phyloP scores from a whole-genome alignment of 2,797 vertebrate genomes.

The Delichon dasypus region DNA sequence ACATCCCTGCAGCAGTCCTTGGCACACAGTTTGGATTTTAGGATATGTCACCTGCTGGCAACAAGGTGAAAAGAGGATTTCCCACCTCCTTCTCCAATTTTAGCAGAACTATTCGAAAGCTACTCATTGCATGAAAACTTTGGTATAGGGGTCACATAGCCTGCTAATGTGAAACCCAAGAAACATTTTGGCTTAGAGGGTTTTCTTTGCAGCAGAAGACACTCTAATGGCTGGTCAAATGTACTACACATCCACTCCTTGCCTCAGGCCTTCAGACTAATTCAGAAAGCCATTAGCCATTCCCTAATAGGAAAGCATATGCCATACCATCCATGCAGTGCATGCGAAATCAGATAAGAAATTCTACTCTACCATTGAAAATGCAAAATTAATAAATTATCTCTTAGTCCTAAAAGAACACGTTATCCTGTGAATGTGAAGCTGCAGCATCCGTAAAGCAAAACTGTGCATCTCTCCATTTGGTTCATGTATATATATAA shows the following conservation, averaged over 20 bases:
- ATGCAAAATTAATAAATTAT: slow-evolving; percentile 2
- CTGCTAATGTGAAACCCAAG: slow-evolving; percentile 33
- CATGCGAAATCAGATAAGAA: slow-evolving; percentile 56
- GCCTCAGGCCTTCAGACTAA: slow-evolving; percentile 65
- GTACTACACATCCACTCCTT: slow-evolving; percentile 47
- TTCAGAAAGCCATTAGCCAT: slow-evolving; percentile 69
- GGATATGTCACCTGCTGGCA: background rate
- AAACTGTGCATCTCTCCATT: background rate
- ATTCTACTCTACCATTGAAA: background rate
- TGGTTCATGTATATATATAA: background rate
- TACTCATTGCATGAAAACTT: background rate
- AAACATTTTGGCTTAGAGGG: slow-evolving; percentile 42
- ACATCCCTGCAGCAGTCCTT: background rate
- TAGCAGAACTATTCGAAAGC: slow-evolving; percentile 13
- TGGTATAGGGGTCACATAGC: slow-evolving; percentile 23
- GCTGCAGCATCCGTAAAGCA: background rate
- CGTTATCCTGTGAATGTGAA: background rate
- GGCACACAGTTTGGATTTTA: slow-evolving; percentile 31
- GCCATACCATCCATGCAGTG: background rate
- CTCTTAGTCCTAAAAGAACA: background rate
- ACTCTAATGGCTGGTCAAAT: slow-evolving; percentile 68
- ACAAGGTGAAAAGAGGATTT: background rate
- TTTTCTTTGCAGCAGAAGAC: slow-evolving; percentile 56
- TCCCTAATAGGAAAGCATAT: slow-evolving; percentile 30
- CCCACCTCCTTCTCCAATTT: background rate